Evolutionary conservation across 1,140 invertebrate genomes (phyloP).

Genomic region (Brachionus manjavacas): DNA sequence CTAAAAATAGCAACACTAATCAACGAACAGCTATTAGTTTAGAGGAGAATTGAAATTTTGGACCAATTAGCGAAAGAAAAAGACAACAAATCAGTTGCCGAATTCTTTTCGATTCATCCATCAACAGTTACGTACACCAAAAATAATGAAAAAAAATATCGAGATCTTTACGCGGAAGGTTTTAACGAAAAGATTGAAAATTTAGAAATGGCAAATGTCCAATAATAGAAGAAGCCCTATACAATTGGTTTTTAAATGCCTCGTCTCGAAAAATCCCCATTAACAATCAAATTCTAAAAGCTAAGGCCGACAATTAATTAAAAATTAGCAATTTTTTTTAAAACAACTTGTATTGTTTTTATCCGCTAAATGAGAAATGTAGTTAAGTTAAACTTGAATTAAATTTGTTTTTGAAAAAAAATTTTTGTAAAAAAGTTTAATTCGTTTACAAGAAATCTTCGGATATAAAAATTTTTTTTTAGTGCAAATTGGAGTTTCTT

Average conservation of each 20-base stretch:
- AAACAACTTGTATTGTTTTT: too few relatives aligned
- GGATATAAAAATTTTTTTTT: too few relatives aligned
- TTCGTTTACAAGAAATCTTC: too few relatives aligned
- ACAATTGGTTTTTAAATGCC: constrained; percentile 11
- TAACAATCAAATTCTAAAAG: constrained; percentile 9
- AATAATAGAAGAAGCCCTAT: not conserved
- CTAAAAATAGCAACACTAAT: not conserved
- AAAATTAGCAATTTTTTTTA: too few relatives aligned
- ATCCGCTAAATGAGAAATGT: too few relatives aligned
- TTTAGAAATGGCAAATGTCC: not conserved
- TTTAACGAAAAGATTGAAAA: constrained; percentile 13
- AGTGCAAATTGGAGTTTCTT: too few relatives aligned
- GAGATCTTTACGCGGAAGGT: not conserved
- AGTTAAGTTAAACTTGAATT: too few relatives aligned
- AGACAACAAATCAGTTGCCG: not conserved
- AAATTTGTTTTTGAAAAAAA: too few relatives aligned
- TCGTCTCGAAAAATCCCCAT: not conserved
- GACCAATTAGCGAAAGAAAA: not conserved
- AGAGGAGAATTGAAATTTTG: not conserved
- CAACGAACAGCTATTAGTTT: constrained; percentile 6
- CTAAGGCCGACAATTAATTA: not conserved
- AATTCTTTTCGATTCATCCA: not conserved
- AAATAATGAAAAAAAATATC: not conserved
- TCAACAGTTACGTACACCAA: not conserved
- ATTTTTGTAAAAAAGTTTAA: too few relatives aligned